These are phyloP conservation scores for Meteorus cinctellus DNA, from an alignment of 2,888 invertebrate genomes.

Conservation along the genomic window DNA sequence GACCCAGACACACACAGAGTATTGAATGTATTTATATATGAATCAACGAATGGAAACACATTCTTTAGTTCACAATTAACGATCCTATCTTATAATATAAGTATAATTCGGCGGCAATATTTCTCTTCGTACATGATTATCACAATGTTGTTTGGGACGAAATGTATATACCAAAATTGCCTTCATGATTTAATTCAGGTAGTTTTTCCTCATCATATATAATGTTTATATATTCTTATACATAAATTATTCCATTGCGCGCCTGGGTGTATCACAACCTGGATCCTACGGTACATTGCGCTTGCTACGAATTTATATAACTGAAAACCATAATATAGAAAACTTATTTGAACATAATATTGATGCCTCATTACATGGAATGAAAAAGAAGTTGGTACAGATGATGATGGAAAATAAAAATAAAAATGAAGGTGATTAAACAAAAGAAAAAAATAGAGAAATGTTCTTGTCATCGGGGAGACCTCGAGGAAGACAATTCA, in stretches of 20 bases:
- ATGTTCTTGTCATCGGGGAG: constrained; percentile 23
- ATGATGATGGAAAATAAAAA: not conserved
- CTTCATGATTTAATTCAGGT: constrained; percentile 34
- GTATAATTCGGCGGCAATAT: constrained; percentile 51
- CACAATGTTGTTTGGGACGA: constrained; percentile 69
- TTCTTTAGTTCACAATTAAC: constrained; percentile 12
- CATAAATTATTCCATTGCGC: constrained; percentile 24
- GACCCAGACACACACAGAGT: constrained; percentile 36
- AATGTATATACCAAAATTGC: constrained; percentile 61
- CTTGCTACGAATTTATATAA: constrained; percentile 13
- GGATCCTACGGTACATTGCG: constrained; percentile 45
- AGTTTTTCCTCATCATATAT: constrained; percentile 17
- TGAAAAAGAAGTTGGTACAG: not conserved
- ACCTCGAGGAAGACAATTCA: constrained; percentile 54
- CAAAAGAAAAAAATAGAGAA: not conserved
- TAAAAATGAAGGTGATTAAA: not conserved
- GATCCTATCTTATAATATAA: constrained; percentile 24
- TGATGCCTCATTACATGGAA: constrained; percentile 17
- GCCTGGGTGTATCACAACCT: constrained; percentile 45
- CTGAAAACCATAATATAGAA: constrained; percentile 14
- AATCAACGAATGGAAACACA: not conserved
- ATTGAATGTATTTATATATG: constrained; percentile 15
- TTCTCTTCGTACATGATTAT: constrained; percentile 62
- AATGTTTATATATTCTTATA: constrained; percentile 24
- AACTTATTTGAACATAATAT: constrained; percentile 9